Conservation (phyloP, 2,797 vertebrate species). For the Coluber constrictor region DNA sequence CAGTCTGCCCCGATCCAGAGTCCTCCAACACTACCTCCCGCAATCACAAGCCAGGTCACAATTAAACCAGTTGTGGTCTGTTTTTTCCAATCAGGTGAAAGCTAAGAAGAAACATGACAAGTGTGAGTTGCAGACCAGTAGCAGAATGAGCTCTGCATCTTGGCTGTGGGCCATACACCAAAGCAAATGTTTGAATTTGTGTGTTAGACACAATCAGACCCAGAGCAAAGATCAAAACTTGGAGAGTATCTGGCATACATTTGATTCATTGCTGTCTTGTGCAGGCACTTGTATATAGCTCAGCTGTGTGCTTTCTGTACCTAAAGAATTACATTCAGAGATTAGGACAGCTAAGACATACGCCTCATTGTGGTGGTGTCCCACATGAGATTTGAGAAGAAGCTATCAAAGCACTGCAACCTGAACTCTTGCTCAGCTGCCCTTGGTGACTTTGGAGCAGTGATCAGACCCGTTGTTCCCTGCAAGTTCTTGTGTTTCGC, state of each 20-base stretch:
- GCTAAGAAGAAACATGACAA: rapidly evolving
- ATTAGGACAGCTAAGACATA: background rate
- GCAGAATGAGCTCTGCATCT: background rate
- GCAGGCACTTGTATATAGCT: background rate
- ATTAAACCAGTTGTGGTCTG: background rate
- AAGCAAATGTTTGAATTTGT: background rate
- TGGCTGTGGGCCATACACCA: background rate
- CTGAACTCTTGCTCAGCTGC: background rate
- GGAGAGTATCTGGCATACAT: background rate
- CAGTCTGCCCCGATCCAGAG: background rate
- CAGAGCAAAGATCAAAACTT: background rate
- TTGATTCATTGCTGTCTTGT: background rate
- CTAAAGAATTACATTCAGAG: background rate
- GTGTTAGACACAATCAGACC: background rate
- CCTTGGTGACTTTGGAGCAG: background rate
- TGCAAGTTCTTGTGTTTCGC: background rate
- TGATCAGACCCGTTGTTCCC: too few relatives aligned
- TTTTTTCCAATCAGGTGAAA: background rate
- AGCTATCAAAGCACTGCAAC: background rate
- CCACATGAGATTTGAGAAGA: background rate
- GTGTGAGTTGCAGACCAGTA: too few relatives aligned
- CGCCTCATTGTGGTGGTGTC: background rate
- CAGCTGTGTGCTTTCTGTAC: background rate
- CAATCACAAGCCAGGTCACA: background rate
- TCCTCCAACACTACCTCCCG: background rate